Percentiles rank a stretch among this genome's conserved stretches.
These are phyloP conservation scores for Typhlichthys subterraneus DNA, from an alignment of 2,797 vertebrate genomes.

Conservation along the genomic window DNA sequence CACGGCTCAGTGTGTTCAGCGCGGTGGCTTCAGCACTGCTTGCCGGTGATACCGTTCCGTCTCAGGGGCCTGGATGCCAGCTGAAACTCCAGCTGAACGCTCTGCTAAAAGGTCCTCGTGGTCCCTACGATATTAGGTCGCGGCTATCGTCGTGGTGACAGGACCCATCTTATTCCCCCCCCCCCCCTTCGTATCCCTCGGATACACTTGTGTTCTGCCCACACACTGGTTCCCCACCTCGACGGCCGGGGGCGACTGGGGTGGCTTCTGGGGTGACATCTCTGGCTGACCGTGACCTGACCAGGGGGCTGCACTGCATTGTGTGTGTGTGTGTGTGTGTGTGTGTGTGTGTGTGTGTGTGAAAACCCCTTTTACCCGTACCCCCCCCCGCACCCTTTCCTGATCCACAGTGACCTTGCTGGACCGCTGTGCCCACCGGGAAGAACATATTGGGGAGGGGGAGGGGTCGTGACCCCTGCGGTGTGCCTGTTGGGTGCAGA, in stretches of 20 bases:
- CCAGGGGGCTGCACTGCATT: neutral
- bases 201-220: neutral
- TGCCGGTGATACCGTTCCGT: no score
- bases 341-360: constrained; percentile 26
- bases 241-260: constrained; percentile 3
- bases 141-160: no score
- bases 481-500: constrained; percentile 82
- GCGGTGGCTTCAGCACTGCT: no score
- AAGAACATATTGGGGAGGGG: constrained; percentile 73
- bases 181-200: constrained; percentile 41
- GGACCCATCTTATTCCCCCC: constrained; percentile 31
- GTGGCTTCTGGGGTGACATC: constrained; percentile 70
- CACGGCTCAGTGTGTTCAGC: no score
- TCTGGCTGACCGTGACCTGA: constrained; percentile 73
- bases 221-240: constrained; percentile 12
- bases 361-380: constrained; percentile 50
- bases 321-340: constrained; percentile 1
- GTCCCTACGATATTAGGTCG: no score
- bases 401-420: constrained; percentile 71
- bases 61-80: no score
- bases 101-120: no score
- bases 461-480: constrained; percentile 86
- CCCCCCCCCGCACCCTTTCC: constrained; percentile 59
- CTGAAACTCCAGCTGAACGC: no score
- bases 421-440: constrained; percentile 70